These are phyloP conservation scores for Chironomus striatipennis DNA, from an alignment of 1,140 invertebrate species.

Conservation along the genomic window DNA sequence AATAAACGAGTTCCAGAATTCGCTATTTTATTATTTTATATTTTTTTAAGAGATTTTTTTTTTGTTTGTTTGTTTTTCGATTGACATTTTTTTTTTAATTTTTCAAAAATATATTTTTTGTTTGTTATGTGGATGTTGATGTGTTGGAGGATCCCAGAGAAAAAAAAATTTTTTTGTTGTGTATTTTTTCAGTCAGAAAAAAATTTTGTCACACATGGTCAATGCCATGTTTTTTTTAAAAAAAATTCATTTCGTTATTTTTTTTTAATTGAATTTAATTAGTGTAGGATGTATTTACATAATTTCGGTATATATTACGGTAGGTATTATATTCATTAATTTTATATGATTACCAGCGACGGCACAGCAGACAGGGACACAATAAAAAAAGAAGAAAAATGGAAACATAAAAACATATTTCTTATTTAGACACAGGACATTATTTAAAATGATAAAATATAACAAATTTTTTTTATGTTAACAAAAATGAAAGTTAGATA, in stretches of 20 bases:
- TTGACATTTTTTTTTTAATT: too few relatives aligned
- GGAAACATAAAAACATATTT: constrained; percentile 23
- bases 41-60: neutral
- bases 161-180: neutral
- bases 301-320: neutral
- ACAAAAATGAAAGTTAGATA: too few relatives aligned
- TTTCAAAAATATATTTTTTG: neutral
- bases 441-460: constrained; percentile 7
- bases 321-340: neutral
- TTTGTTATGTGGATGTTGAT: neutral
- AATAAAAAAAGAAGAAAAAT: constrained; percentile 19
- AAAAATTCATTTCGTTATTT: neutral
- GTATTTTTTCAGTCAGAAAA: neutral
- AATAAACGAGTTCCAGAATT: constrained; percentile 22
- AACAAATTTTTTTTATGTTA: neutral
- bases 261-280: constrained; percentile 1
- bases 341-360: constrained; percentile 18
- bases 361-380: constrained; percentile 22
- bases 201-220: neutral
- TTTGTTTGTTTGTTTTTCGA: neutral
- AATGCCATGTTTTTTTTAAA: neutral
- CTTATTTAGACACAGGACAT: constrained; percentile 21
- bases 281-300: constrained; percentile 14
- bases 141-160: neutral
- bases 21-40: neutral